A percentile compares a stretch with the other conserved stretches of the same genome.
These are phyloP conservation scores for Enteromius thamalakanensis DNA, from an alignment of 2,797 vertebrate genomes.

Conservation along the genomic window DNA sequence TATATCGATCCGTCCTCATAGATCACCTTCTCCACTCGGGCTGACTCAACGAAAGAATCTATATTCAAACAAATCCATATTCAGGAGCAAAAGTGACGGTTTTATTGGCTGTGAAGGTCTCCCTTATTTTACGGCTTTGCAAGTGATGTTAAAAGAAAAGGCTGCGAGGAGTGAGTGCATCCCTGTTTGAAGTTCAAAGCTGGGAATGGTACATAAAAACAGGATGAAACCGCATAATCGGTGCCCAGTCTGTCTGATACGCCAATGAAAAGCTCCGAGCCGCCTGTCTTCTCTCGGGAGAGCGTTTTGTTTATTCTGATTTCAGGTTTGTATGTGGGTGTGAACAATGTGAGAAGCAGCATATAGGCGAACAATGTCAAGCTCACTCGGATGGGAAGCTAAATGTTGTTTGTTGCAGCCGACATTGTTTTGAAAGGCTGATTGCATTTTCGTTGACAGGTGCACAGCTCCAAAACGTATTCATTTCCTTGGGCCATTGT, in stretches of 20 bases:
- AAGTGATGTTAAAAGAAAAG: constrained; percentile 8
- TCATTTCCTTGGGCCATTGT: constrained; percentile 45
- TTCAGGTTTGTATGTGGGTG: constrained; percentile 21
- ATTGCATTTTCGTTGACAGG: constrained; percentile 31
- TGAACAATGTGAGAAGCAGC: constrained; percentile 21
- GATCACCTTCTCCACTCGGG: background rate
- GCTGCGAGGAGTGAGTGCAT: background rate
- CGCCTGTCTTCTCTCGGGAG: constrained; percentile 10
- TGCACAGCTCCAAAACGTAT: constrained; percentile 24
- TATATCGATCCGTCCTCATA: constrained; percentile 42
- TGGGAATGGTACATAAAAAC: constrained; percentile 7
- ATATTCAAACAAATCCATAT: constrained; percentile 44
- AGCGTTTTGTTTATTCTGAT: constrained; percentile 28
- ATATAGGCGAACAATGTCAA: constrained; percentile 28
- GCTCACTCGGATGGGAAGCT: constrained; percentile 32
- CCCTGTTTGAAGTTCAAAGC: background rate
- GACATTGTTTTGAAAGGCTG: constrained; percentile 28
- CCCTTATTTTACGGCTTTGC: constrained; percentile 15
- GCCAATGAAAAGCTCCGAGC: background rate
- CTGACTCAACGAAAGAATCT: constrained; percentile 15
- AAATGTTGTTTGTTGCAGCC: constrained; percentile 32
- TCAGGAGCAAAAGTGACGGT: constrained; percentile 4
- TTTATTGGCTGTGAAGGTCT: constrained; percentile 32
- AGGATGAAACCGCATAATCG: constrained; percentile 7
- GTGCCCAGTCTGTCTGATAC: constrained; percentile 1